Base-by-base conservation (phyloP, 1,140 invertebrate genomes). In the Drosophila virilis region DNA sequence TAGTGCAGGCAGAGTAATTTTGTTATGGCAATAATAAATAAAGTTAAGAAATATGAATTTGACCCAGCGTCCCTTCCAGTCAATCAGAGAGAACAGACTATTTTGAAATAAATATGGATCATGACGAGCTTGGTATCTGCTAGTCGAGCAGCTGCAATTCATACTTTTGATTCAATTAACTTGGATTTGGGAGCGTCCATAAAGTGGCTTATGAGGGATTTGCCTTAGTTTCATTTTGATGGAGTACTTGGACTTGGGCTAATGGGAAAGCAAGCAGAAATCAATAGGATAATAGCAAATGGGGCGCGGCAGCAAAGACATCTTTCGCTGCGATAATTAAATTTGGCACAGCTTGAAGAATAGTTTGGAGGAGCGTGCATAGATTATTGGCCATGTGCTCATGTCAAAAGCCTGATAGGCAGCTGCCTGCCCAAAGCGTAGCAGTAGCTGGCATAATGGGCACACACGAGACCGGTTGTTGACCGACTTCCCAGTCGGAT, bases 401-500 rank as follows among this genome's bases (percentile, higher is more conserved):
- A 46, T 73, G 70, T 67, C 70, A 73, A 28, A 35, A 8, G 50
- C 32, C 57, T 54, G 57, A 69, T 61, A 60, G 66, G 37, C 72
- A 69, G 64, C 22, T 28, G 22, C 22, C 22, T 42, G 55, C 51
- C 50, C 45, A 61, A 54, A 58, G 67, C 58, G 52, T 48, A 15
- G 65, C 55, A 62, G 58, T 69, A 58, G 69, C 62, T 83, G 83
- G 77, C 84, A 83, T 88, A 89, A 89, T 88, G 83, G 80, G 83
- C 80, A 88, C 83, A 84, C 66, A 60, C 22, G 46, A 73, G 66
- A 76, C 57, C 77, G 69, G 58, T 70, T 64, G 68, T 71, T 64
- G 74, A 72, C 73, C 71, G 66, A 74, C 66, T 70, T 69, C 54
- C 62, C 67, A 52, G 66, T 37, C 62, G 38, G 59, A 52, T 68